Percentiles rank a stretch among this genome's conserved stretches.
phyloP scores from a whole-genome alignment of 37 sponge, comb jelly and placozoan species.

The Beroe ovata region DNA sequence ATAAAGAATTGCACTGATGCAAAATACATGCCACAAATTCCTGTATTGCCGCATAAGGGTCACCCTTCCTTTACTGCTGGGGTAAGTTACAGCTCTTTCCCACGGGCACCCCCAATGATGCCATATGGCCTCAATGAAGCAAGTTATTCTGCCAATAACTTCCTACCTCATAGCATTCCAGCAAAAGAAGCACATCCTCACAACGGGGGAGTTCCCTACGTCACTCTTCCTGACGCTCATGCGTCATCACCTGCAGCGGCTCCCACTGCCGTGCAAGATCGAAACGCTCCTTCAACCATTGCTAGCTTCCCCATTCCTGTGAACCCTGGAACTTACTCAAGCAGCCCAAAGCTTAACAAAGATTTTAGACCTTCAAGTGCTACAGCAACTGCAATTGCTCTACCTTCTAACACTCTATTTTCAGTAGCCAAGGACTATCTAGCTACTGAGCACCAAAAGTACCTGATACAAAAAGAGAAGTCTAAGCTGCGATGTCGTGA shows the following conservation, averaged over 20 bases:
- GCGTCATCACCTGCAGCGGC: neutral
- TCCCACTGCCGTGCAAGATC: neutral
- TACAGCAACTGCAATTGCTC: neutral
- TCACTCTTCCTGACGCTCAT: neutral
- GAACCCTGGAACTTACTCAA: too few relatives aligned
- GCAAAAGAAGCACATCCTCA: neutral
- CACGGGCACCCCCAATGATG: neutral
- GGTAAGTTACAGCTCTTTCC: neutral
- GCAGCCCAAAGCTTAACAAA: neutral
- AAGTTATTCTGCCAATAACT: neutral
- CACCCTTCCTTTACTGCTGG: neutral
- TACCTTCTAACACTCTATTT: neutral
- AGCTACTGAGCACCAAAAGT: constrained; percentile 22
- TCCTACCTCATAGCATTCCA: neutral
- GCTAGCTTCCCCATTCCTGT: neutral
- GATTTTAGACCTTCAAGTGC: neutral
- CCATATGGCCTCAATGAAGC: neutral
- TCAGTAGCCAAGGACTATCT: constrained; percentile 32
- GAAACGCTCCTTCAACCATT: neutral
- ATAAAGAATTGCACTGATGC: neutral
- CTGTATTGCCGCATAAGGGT: neutral
- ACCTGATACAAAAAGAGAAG: constrained; percentile 20
- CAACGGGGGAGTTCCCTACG: neutral
- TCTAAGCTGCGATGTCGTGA: neutral
- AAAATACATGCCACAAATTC: neutral